A percentile compares a stretch with the other conserved stretches of the same genome.
phyloP scores from a whole-genome alignment of 1,140 invertebrate species.

The Hylyphantes graminicola region DNA sequence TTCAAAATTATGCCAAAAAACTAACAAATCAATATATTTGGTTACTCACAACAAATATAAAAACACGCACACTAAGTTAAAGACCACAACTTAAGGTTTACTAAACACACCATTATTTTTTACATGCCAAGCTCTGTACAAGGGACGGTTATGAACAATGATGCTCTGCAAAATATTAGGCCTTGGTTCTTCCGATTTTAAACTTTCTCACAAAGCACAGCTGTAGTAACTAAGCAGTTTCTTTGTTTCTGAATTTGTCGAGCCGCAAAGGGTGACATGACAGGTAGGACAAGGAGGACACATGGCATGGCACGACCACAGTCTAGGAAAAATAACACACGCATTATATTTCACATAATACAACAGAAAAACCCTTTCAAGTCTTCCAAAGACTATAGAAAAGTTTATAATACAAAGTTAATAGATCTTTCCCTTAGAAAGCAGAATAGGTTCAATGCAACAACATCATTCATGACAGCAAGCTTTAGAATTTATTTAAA shows the following conservation, averaged over 20 bases:
- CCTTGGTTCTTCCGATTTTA: conserved; percentile 35
- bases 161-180: conserved; percentile 54
- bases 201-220: conserved; percentile 28
- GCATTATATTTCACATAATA: no score
- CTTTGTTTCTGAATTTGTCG: conserved; percentile 34
- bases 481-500: no score
- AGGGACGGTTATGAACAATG: conserved; percentile 59
- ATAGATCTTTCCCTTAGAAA: no score
- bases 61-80: conserved; percentile 16
- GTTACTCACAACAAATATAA: conserved; percentile 20
- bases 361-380: no score
- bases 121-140: conserved; percentile 61
- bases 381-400: no score
- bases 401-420: no score
- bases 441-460: no score
- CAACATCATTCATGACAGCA: no score
- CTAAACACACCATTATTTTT: conserved; percentile 56
- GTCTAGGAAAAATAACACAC: conserved; percentile 28
- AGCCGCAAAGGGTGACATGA: conserved; percentile 50
- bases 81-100: conserved; percentile 38
- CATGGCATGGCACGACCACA: conserved; percentile 57
- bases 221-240: conserved; percentile 43
- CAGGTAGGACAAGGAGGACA: conserved; percentile 52
- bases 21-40: conserved; percentile 2
- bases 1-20: not conserved